Percentiles rank a stretch among this genome's conserved stretches.
These are phyloP conservation scores for Drosophila lowei DNA, from an alignment of 1,140 invertebrate genomes.

Conservation along the genomic window DNA sequence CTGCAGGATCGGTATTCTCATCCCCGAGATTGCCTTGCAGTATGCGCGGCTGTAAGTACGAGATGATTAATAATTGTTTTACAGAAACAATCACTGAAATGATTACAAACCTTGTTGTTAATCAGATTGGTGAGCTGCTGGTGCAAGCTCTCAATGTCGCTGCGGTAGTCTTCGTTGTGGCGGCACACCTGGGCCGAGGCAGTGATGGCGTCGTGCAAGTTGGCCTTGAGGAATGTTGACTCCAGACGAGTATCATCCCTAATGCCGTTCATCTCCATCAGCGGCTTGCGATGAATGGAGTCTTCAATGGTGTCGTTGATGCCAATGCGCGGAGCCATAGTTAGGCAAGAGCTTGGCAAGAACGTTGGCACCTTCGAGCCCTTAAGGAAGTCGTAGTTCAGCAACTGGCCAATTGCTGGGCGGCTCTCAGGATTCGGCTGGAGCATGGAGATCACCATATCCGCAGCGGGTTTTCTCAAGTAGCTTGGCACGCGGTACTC, in stretches of 20 bases:
- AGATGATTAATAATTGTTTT: neutral
- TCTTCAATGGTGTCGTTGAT: constrained; percentile 85
- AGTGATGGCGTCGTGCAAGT: constrained; percentile 83
- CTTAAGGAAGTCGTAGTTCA: constrained; percentile 88
- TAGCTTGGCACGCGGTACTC: constrained; percentile 93
- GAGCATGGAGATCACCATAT: constrained; percentile 93
- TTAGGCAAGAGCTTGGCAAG: constrained; percentile 94
- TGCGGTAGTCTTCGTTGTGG: constrained; percentile 81
- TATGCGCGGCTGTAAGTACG: constrained; percentile 52
- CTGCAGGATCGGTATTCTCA: constrained; percentile 96
- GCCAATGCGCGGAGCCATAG: constrained; percentile 94
- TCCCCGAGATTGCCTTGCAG: constrained; percentile 85
- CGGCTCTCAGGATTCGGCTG: constrained; percentile 92
- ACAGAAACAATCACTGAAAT: neutral
- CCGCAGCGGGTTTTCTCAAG: constrained; percentile 88
- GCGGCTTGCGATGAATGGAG: constrained; percentile 85
- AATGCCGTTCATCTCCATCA: constrained; percentile 87
- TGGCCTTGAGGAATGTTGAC: constrained; percentile 80
- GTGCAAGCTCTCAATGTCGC: constrained; percentile 85
- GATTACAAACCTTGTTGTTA: constrained; percentile 82
- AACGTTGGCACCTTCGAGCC: constrained; percentile 90
- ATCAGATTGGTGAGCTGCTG: constrained; percentile 84
- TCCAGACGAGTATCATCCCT: constrained; percentile 74
- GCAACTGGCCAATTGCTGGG: constrained; percentile 90
- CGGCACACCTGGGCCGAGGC: constrained; percentile 82